These are phyloP conservation scores for Aegithalos caudatus DNA, from an alignment of 2,113 vertebrate species.

Conservation along the genomic window DNA sequence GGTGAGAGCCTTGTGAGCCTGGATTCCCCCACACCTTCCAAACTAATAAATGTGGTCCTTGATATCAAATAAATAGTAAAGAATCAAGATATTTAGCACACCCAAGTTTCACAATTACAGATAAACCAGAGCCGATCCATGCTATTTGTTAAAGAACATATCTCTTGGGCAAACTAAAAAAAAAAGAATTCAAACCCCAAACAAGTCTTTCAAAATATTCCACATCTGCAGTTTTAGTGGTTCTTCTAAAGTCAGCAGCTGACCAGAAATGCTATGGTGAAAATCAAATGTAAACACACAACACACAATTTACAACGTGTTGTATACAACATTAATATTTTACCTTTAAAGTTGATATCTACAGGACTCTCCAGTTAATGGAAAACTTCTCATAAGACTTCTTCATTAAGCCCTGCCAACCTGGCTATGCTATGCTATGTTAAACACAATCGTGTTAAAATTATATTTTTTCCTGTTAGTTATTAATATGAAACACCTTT, in stretches of 20 bases:
- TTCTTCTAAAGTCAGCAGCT: not conserved
- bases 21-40: not conserved
- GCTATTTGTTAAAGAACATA: not conserved
- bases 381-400: not conserved
- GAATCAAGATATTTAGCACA: not conserved
- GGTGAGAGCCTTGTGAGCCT: not conserved
- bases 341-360: not conserved
- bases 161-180: not conserved
- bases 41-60: not conserved
- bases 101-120: not conserved
- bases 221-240: not conserved
- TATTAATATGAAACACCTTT: not conserved
- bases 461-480: not conserved
- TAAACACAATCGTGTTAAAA: not conserved
- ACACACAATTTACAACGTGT: not conserved
- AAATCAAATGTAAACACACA: constrained; percentile 14
- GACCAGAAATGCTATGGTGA: not conserved
- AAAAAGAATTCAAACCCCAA: not conserved
- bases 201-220: not conserved
- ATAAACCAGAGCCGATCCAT: not conserved
- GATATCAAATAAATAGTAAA: not conserved
- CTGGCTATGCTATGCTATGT: not conserved
- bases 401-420: not conserved
- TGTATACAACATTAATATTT: not conserved
- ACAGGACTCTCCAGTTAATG: not conserved